These are phyloP conservation scores for Pseudomyrmex pallidus DNA, from an alignment of 1,140 invertebrate species.

Conservation along the genomic window DNA sequence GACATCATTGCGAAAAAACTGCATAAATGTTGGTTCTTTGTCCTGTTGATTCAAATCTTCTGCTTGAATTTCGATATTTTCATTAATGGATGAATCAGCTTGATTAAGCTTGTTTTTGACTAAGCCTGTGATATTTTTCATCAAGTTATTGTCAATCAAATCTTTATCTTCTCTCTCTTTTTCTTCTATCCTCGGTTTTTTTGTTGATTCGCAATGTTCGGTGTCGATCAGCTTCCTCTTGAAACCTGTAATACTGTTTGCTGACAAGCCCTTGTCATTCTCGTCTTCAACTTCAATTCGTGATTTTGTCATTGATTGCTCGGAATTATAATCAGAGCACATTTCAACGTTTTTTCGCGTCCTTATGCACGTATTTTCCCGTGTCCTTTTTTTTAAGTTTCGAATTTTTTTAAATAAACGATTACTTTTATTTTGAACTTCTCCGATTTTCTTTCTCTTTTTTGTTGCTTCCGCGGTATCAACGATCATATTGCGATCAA, in stretches of 20 bases:
- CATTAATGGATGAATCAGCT: too few species aligned
- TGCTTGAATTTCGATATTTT: background rate
- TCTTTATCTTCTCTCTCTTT: background rate
- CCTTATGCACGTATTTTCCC: background rate
- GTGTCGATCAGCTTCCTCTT: background rate
- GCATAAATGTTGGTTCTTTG: background rate
- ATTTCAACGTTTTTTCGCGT: background rate
- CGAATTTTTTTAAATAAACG: constrained; percentile 41
- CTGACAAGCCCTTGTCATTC: background rate
- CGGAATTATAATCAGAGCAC: background rate
- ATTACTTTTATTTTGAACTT: background rate
- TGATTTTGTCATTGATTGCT: background rate
- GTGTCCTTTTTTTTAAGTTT: constrained; percentile 33
- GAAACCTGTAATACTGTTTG: background rate
- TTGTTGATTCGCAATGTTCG: constrained; percentile 37
- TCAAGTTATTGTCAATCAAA: background rate
- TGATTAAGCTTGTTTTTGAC: too few species aligned
- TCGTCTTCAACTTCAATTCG: background rate
- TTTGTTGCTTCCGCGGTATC: background rate
- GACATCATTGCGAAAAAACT: background rate
- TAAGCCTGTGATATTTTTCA: too few species aligned
- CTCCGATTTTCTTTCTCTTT: background rate
- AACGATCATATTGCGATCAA: background rate
- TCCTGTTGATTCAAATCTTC: background rate
- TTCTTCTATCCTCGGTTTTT: constrained; percentile 63